Base-by-base conservation (phyloP, 1,140 invertebrate genomes). In the Euschistus heros region DNA sequence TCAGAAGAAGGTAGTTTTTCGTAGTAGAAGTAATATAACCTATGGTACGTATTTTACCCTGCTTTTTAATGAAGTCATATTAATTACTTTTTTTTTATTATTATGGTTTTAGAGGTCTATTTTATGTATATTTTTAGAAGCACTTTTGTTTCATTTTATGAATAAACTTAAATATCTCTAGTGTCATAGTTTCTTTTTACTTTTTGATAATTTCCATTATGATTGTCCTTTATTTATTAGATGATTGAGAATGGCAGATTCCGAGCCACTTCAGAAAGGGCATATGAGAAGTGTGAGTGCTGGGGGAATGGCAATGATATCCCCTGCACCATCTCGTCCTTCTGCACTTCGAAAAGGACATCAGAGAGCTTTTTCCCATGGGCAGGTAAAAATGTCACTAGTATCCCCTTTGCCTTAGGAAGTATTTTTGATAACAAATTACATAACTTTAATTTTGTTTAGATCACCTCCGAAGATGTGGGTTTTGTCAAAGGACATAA, bases 341-440 rank as follows among this genome's bases (percentile, higher is more conserved):
- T 84, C 82, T 17, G 82, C 82, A 0, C 78, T 89, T 52, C 88
- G 89, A 73, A 78, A 83, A 6, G 86, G 87, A 6, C 91, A 92
- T 72, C 89, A 91, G 71, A 80, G 89, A 50, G 89, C 89, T 6
- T 85, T 91, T 72, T 91, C 88, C 5, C 91, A 92, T 71, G 90
- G 90, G 5, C 88, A 91, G 74, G 89, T 68, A 62, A 55, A 42
- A 17, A 37, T 27, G 14, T 22, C 18, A 2, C 55, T 54, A 8
- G 33, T 54, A 55, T 18, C 4, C 13, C 1, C 33, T 37, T 10
- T 6, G 33, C 10, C 33, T 37, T 10, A 6, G 4, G 6, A 10
- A 37, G 8, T 37, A 10, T 37, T 37, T 1, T 37, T 37, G 33
- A 37, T 37, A 37, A 37, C 1, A 6, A 4, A 4, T 13, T 37